Base-by-base conservation (phyloP, 2,113 vertebrate species). In the Entelurus aequoreus region DNA sequence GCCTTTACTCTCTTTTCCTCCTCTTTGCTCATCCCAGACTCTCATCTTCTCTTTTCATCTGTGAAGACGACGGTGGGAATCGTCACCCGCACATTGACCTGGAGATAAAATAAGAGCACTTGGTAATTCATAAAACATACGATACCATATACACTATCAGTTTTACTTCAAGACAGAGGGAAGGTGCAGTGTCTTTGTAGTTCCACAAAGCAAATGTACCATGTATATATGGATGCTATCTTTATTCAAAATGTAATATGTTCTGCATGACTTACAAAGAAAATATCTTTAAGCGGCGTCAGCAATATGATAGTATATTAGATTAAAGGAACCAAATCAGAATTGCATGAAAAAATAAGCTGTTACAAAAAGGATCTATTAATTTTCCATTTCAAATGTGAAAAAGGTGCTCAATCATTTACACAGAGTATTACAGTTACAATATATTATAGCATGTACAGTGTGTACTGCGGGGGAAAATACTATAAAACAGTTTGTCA, bases 11-110 rank as follows among this genome's bases (percentile, higher is more conserved):
- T 46, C 66, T 28, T 48, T 49, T 63, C 40, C 35, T 38, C 44
- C n/a, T 4, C 53, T 1, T 6, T 21, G 14, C 40, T 42, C n/a
- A 1, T 49, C 56, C 59, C 9, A 9, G 14, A 5, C 42, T 38
- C 52, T 40, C 52, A 46, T 72, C 54, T 44, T 54, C 62, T 60
- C 46, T 62, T 77, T 75, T 83, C 57, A 76, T 80, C 72, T 82
- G 19, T 46, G 19, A 42, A 79, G 75, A 76, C 63, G 64, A 82
- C 78, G 65, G 75, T 3, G 10, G 68, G 52, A 68, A 72, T 66
- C 36, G 42, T 59, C 11, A 5, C 57, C 36, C 48, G 63, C 56
- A 12, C 2, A 44, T 59, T 63, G 54, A 56, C 58, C 40, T 55
- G 68, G 75, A 61, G 56, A 73, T 64, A 46, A 77, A 59, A 6